Percentiles rank a stretch among this genome's conserved stretches.
Conservation (phyloP, 2,113 vertebrate species). For the Cepphus grylle region DNA sequence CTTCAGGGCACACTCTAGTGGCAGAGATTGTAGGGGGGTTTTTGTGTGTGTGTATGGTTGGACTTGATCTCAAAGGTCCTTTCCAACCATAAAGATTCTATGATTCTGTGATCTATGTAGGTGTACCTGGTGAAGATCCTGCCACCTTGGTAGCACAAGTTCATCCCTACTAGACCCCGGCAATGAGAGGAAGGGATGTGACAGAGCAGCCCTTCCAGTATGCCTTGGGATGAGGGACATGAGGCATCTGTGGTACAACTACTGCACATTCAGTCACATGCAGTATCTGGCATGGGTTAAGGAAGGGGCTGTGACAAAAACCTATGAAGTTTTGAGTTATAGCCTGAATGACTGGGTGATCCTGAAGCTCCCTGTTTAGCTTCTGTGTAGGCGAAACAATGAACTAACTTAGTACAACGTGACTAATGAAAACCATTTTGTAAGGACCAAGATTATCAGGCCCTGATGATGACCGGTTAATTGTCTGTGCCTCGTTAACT, state of each 20-base stretch:
- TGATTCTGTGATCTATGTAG: too few relatives aligned
- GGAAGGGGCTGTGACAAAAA: not conserved
- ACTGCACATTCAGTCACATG: not conserved
- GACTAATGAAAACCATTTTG: not conserved
- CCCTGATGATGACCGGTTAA: not conserved
- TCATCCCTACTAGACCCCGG: not conserved
- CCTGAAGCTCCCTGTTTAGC: not conserved
- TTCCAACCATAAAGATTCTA: too few relatives aligned
- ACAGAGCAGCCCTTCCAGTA: not conserved
- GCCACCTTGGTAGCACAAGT: not conserved
- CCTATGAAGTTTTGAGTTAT: not conserved
- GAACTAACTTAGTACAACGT: not conserved
- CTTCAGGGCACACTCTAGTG: too few relatives aligned
- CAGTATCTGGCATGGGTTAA: fast-evolving
- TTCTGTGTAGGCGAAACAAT: not conserved
- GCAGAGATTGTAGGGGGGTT: too few relatives aligned
- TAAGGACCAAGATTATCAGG: not conserved
- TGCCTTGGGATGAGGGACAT: not conserved
- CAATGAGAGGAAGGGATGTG: not conserved
- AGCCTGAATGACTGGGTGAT: not conserved
- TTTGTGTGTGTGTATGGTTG: too few relatives aligned
- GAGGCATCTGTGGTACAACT: not conserved
- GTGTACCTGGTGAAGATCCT: not conserved
- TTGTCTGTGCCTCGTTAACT: not conserved
- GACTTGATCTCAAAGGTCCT: too few relatives aligned